Percentiles rank a stretch among this genome's conserved stretches.
phyloP scores from a whole-genome alignment of 2,888 invertebrate genomes.

The Odontocolon sp. region DNA sequence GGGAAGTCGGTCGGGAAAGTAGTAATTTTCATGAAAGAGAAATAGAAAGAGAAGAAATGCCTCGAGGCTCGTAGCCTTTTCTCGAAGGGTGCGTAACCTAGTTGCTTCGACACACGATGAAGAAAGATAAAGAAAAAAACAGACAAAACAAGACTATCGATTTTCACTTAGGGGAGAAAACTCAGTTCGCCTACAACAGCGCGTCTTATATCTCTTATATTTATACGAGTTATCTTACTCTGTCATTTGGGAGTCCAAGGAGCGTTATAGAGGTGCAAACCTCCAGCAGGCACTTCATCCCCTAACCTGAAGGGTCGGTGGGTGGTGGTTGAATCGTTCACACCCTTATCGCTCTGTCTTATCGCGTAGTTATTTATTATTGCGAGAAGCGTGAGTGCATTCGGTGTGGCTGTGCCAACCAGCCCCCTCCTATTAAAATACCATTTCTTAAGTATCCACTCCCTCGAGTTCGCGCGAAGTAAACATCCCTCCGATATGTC shows the following conservation, averaged over 20 bases:
- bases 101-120: constrained; percentile 14
- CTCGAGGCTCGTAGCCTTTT: not conserved
- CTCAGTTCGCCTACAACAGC: constrained; percentile 56
- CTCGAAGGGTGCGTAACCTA: not conserved
- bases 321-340: constrained; percentile 37
- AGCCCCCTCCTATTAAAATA: constrained; percentile 54
- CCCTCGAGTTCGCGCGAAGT: not conserved
- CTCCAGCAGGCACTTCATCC: constrained; percentile 32
- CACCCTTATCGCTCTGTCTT: constrained; percentile 52
- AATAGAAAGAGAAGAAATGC: not conserved
- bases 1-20: too few species aligned
- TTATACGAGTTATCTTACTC: constrained; percentile 74
- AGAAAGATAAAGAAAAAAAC: not conserved
- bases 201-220: constrained; percentile 66
- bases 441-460: constrained; percentile 56
- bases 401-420: not conserved
- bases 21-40: not conserved
- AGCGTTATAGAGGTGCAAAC: constrained; percentile 5
- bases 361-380: constrained; percentile 60
- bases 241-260: constrained; percentile 60
- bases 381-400: constrained; percentile 5
- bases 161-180: constrained; percentile 64
- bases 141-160: constrained; percentile 30
- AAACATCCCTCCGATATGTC: constrained; percentile 17
- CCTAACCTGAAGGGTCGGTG: constrained; percentile 33